Base-by-base conservation (phyloP, 1,140 invertebrate species). In the Mizuhopecten yessoensis region DNA sequence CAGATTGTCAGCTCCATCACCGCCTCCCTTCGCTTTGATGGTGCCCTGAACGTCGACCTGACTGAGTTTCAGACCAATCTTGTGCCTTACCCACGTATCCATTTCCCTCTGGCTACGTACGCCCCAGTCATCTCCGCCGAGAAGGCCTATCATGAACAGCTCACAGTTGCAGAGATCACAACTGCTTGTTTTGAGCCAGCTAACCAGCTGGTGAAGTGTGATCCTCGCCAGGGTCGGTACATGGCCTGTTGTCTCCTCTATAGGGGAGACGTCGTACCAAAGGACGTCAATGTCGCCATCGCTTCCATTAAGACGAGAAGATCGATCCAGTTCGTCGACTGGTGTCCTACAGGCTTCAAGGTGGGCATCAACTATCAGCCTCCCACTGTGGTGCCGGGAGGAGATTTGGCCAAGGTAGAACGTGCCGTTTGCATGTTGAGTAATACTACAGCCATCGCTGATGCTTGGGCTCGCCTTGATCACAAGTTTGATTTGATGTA, bases 311-410 rank as follows among this genome's bases (percentile, higher is more conserved):
- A 98, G 96, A 98, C 98, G 0, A 98, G 98, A 94, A 96, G 92
- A 89, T 98, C 98, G 93, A 98, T 98, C 94, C 98, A 98, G 96
- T 98, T 98, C 96, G 98, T 98, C 39, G 98, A 98, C 97, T 98
- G 98, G 98, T 98, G 98, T 96, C 98, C 98, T 86, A 98, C 98
- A 94, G 98, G 98, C 15, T 95, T 94, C 91, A 94, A 95, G 90
- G 95, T 95, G 23, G 93, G 93, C 13, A 93, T 95, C 33, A 95
- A 95, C 91, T 94, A 95, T 90, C 94, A 94, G 86, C 93, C 94
- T 15, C 94, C 95, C 33, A 98, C 98, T 92, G 98, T 98, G 34
- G 98, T 98, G 89, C 98, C 98, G 39, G 95, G 94, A 88, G 95
- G 89, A 92, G 94, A 92, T 34, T 89, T 93, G 42, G 94, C 92